These are phyloP conservation scores for Bombus waltoni DNA, from an alignment of 1,140 invertebrate genomes.

Conservation along the genomic window DNA sequence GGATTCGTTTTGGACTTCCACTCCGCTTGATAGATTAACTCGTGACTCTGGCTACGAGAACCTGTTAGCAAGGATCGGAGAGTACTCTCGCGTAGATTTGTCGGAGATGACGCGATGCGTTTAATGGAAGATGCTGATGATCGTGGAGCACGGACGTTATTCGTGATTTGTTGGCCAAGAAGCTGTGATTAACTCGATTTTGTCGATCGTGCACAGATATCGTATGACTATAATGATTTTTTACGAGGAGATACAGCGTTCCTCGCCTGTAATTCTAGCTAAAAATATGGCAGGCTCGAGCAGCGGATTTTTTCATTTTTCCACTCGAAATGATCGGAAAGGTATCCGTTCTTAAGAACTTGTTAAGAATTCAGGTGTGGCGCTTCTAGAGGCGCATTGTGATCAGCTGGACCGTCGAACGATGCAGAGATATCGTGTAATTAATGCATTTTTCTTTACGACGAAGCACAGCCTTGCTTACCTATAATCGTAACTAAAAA, in stretches of 20 bases:
- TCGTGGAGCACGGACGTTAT: background rate
- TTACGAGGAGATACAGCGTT: background rate
- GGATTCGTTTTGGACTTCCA: slow-evolving; percentile 16
- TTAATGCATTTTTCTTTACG: too few relatives aligned
- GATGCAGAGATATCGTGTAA: too few relatives aligned
- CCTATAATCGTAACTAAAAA: background rate
- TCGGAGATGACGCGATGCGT: background rate
- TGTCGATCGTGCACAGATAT: background rate
- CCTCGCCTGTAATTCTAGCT: background rate
- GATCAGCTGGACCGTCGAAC: too few relatives aligned
- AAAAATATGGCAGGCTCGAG: background rate
- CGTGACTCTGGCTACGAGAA: background rate
- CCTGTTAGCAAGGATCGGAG: background rate
- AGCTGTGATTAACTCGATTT: slow-evolving; percentile 20
- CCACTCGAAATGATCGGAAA: background rate
- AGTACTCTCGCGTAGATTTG: background rate
- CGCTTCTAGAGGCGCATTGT: background rate
- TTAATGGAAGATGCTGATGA: slow-evolving; percentile 20
- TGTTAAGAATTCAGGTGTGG: background rate
- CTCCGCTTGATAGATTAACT: slow-evolving; percentile 18
- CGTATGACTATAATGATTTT: background rate
- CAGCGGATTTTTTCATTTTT: background rate
- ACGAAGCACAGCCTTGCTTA: background rate
- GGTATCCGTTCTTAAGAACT: background rate
- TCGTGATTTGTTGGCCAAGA: slow-evolving; percentile 10